Conservation (phyloP, 2,888 invertebrate genomes). For the Oeneis ivallda region DNA sequence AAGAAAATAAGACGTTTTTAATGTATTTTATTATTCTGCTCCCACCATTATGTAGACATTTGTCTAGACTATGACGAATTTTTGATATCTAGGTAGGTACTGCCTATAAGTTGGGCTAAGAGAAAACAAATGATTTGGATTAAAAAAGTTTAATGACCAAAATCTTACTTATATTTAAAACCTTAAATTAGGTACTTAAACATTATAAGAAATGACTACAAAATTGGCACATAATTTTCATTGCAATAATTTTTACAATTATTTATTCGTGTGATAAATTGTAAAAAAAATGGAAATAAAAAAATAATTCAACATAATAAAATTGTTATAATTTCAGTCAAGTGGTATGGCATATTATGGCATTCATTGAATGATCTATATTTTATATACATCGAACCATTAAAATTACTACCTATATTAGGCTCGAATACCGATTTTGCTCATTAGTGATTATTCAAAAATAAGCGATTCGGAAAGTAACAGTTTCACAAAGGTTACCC, state of each 20-base stretch:
- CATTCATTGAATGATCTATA: too few species aligned
- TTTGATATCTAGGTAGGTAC: neutral
- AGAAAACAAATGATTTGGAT: neutral
- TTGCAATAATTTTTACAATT: neutral
- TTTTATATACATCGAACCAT: too few species aligned
- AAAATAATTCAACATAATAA: too few species aligned
- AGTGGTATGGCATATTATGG: neutral
- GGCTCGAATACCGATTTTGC: too few species aligned
- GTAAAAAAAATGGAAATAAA: too few species aligned
- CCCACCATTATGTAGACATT: neutral
- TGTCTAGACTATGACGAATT: neutral
- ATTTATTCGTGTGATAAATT: neutral
- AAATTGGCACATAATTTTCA: conserved; percentile 4
- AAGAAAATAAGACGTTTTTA: too few species aligned
- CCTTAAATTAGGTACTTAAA: neutral
- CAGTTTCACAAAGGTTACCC: too few species aligned
- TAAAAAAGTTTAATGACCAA: conserved; percentile 1
- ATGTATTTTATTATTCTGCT: neutral
- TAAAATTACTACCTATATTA: too few species aligned
- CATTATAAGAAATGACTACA: neutral
- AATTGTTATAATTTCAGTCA: conserved; percentile 5
- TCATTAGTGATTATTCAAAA: too few species aligned
- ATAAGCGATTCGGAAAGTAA: too few species aligned
- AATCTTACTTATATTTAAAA: neutral
- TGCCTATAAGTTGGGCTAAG: neutral